These are phyloP conservation scores for Agrochola litura DNA, from an alignment of 2,888 invertebrate species.

Conservation along the genomic window DNA sequence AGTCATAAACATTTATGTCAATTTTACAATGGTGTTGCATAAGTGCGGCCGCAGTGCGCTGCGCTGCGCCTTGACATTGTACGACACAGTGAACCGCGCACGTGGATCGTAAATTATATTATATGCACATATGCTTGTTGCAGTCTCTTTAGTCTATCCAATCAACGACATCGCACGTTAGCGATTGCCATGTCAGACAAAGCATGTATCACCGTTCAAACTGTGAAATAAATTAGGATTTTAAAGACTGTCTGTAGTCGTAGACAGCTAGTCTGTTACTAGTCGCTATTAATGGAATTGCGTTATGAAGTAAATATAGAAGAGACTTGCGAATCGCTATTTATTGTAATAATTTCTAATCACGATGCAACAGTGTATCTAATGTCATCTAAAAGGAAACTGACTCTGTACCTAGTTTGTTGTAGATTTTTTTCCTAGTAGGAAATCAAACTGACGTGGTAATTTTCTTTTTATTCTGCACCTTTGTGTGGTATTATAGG, in stretches of 20 bases:
- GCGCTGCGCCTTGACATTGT: conserved; percentile 88
- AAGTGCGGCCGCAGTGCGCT: conserved; percentile 76
- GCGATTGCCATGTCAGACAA: conserved; percentile 10
- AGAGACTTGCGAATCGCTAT: neutral
- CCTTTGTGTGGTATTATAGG: neutral
- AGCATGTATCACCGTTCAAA: neutral
- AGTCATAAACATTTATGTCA: conserved; percentile 84
- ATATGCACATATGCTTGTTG: conserved; percentile 66
- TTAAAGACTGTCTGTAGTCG: neutral
- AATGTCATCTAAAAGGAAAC: conserved; percentile 11
- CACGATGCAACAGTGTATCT: neutral
- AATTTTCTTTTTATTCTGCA: neutral
- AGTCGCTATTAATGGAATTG: neutral
- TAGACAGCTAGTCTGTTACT: neutral
- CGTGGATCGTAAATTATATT: conserved; percentile 87
- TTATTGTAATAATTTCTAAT: neutral
- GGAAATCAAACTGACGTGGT: neutral
- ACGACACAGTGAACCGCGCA: conserved; percentile 84
- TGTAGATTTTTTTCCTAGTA: neutral
- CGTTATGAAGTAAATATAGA: neutral
- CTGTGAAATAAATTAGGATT: neutral
- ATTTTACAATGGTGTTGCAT: conserved; percentile 86
- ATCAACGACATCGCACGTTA: conserved; percentile 34
- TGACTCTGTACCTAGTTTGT: neutral
- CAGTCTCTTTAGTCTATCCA: conserved; percentile 57